phyloP scores from a whole-genome alignment of 2,888 invertebrate species.

The Lutraria lutraria region DNA sequence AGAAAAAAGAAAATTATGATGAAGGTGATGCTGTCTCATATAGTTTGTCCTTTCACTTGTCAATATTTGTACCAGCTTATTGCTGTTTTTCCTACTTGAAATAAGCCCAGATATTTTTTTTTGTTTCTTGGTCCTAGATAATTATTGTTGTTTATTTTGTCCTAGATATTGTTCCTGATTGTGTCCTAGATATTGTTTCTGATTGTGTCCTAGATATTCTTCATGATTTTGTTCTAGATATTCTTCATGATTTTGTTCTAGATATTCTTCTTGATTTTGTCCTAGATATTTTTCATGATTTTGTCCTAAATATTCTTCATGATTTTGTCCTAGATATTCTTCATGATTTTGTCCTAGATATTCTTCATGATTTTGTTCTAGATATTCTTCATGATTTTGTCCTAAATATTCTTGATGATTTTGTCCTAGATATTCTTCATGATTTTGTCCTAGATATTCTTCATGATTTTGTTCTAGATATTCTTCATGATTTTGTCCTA shows the following conservation, averaged over 20 bases:
- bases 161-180: not conserved
- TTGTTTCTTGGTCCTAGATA: not conserved
- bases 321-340: not conserved
- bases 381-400: not conserved
- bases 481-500: too few species aligned
- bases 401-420: not conserved
- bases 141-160: not conserved
- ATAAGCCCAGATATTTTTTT: too few species aligned
- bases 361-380: not conserved
- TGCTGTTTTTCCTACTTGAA: too few species aligned
- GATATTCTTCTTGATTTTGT: not conserved
- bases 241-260: not conserved
- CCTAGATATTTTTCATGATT: not conserved
- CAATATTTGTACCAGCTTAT: too few species aligned
- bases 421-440: too few species aligned
- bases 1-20: not conserved
- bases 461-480: too few species aligned
- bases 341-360: not conserved
- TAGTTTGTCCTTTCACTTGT: too few species aligned
- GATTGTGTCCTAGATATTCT: not conserved
- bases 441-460: too few species aligned
- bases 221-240: not conserved
- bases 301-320: not conserved
- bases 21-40: too few species aligned
- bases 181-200: not conserved